Evolutionary conservation across 2,797 vertebrate species (phyloP), one percentile per base, ranked within the genome.

Genomic region (Lateolabrax maculatus): DNA sequence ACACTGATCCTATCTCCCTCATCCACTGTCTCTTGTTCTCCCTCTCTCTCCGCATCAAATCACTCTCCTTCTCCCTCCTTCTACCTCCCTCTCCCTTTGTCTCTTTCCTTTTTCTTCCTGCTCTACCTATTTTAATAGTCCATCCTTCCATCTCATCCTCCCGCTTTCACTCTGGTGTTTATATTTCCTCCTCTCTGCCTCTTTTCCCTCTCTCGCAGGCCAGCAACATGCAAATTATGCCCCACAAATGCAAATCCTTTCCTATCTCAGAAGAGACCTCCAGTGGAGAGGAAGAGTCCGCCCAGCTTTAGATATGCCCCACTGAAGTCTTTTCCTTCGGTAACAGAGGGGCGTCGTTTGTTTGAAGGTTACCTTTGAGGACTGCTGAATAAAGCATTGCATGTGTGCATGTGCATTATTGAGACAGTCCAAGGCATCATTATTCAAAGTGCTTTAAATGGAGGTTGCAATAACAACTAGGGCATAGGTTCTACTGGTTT

Each of bases 161-260:
- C 64, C 49, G 23, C 49, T 71, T 65, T 63, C 62, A 8, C 68
- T 69, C 78, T 58, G 57, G 75, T 88, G 80, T 85, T 80, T 87
- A 71, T 77, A 71, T 65, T 79, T 79, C 53, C 58, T 51, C 23
- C 21, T 49, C 31, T 39, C 71, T 64, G 15, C 53, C 52, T 60
- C 44, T 21, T 65, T 67, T 56, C 60, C 43, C 49, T 73, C 83
- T 78, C 68, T 84, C 21, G 2, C 88, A 81, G 91, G 73, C 82
- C 90, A 48, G 70, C 81, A 85, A 88, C 88, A 92, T 91, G 90
- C 86, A 93, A 93, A 92, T 93, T 81, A 87, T 89, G 83, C 73
- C 89, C 90, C 84, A 89, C 78, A 92, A 91, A 91, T 91, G 90
- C 87, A 93, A 93, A 93, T 90, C 76, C 74, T 31, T 48, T 49